Percentiles rank a stretch among this genome's conserved stretches.
These are phyloP conservation scores for Ashinkailepas kermadecensis DNA, from an alignment of 2,888 invertebrate species.

Conservation along the genomic window DNA sequence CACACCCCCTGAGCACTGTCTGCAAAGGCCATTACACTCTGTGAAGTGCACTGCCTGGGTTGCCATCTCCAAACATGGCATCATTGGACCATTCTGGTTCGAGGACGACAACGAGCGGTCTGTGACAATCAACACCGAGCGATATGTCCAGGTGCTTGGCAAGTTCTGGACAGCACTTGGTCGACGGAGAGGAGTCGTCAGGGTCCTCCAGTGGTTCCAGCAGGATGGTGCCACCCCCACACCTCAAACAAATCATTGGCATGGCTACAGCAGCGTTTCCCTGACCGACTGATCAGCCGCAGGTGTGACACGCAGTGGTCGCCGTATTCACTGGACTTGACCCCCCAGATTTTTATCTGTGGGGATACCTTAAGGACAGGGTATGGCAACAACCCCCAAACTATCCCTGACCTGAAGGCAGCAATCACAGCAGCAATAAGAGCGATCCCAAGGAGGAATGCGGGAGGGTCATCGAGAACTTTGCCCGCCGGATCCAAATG, in stretches of 20 bases:
- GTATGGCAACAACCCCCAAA: constrained; percentile 20
- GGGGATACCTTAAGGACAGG: constrained; percentile 27
- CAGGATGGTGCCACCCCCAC: constrained; percentile 6
- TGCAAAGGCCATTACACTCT: constrained; percentile 26
- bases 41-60: constrained; percentile 29
- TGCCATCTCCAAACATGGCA: no score
- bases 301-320: constrained; percentile 25
- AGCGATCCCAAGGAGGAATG: constrained; percentile 3
- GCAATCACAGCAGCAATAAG: neutral
- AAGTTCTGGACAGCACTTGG: neutral
- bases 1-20: constrained; percentile 18
- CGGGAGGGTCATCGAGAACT: neutral
- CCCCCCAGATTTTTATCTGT: constrained; percentile 26
- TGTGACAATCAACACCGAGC: constrained; percentile 24
- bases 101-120: constrained; percentile 1
- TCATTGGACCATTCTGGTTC: constrained; percentile 27
- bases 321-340: constrained; percentile 26
- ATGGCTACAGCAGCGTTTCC: constrained; percentile 1
- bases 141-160: constrained; percentile 1
- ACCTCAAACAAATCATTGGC: constrained; percentile 3
- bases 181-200: constrained; percentile 1
- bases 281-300: constrained; percentile 21
- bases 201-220: neutral
- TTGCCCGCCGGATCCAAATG: neutral
- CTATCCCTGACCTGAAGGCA: constrained; percentile 7